Evolutionary conservation across 92 coral and sea anemone species (phyloP), one percentile per base, ranked within the genome.

Genomic region (Plumapathes pennacea): DNA sequence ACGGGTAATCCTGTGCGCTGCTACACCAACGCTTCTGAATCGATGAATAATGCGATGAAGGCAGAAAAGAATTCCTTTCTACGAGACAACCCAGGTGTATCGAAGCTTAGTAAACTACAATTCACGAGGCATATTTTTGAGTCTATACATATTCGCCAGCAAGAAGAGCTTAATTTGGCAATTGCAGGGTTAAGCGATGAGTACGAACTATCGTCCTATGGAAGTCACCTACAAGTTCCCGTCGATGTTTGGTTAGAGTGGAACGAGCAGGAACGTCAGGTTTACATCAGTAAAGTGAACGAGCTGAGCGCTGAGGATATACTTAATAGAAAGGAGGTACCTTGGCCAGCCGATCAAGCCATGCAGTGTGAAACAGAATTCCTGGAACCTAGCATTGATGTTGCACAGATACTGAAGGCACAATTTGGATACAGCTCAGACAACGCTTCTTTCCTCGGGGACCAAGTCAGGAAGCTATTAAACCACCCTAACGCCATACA

Each of bases 191-290:
- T 47, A 23, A 71, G 79, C 40, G 71, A 33, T 17, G 50, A 60
- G 30, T 71, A 71, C 54, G 48, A 33, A 22, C 29, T 71, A 17
- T 41, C 71, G 6, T 43, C 34, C 13, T 17, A 38, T 8, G 79
- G 62, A 4, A 38, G 45, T 15, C 56, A 71, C 29, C 62, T 71
- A 10, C 33, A 46, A 5, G 62, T 60, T 24, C 54, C 79, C 19
- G 42, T 37, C 26, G 71, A 71, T 9, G 32, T 30, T 28, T 69
- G 76, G 76, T 57, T 69, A 25, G 79, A 71, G 25, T 60, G 79
- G 79, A 2, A 21, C 27, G 64, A 60, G 63, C 23, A 12, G 13
- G 52, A 62, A 38, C 26, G 61, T 31, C 18, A 60, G 38, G 27
- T 26, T 24, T 71, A 71, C 53, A 18, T 71, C 12, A 32, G 60